A percentile compares a stretch with the other conserved stretches of the same genome.
phyloP scores from a whole-genome alignment of 2,113 vertebrate genomes.

The Brachyhypopomus gauderio region DNA sequence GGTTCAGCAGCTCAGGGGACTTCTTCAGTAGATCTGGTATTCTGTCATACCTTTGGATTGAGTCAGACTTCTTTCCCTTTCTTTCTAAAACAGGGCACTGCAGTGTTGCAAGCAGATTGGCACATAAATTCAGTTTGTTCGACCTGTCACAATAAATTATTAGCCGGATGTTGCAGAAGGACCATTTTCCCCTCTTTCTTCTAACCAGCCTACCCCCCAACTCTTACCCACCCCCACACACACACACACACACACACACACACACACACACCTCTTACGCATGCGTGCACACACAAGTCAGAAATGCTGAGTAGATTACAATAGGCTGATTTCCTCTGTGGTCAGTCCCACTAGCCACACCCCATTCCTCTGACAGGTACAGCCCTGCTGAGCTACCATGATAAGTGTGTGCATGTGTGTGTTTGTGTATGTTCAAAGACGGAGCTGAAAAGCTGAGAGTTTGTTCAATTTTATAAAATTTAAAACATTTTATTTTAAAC shows the following conservation, averaged over 20 bases:
- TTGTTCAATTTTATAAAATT: background rate
- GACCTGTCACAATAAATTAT: conserved; percentile 99
- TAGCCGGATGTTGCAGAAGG: conserved; percentile 99
- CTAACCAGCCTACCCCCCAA: background rate
- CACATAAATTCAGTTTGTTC: conserved; percentile 97
- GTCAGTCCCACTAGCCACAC: conserved; percentile 90
- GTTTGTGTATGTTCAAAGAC: conserved; percentile 27
- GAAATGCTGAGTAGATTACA: conserved; percentile 88
- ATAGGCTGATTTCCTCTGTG: conserved; percentile 96
- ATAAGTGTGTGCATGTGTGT: conserved; percentile 57
- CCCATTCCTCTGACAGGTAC: conserved; percentile 84
- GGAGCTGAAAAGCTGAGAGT: conserved; percentile 13
- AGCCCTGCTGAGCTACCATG: conserved; percentile 70
- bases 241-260: conserved; percentile 12
- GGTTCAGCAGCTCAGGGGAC: background rate
- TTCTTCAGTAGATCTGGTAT: background rate
- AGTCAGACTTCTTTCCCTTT: conserved; percentile 44
- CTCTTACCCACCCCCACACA: conserved; percentile 6
- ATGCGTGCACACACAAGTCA: conserved; percentile 4
- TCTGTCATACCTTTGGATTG: conserved; percentile 19
- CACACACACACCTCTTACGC: conserved; percentile 9
- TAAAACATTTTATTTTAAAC: too few species aligned
- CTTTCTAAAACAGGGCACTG: conserved; percentile 72
- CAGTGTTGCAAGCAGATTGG: conserved; percentile 93
- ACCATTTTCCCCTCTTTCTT: conserved; percentile 71